These are phyloP conservation scores for Notolepis coatsorum DNA, from an alignment of 2,797 vertebrate genomes.

Conservation along the genomic window DNA sequence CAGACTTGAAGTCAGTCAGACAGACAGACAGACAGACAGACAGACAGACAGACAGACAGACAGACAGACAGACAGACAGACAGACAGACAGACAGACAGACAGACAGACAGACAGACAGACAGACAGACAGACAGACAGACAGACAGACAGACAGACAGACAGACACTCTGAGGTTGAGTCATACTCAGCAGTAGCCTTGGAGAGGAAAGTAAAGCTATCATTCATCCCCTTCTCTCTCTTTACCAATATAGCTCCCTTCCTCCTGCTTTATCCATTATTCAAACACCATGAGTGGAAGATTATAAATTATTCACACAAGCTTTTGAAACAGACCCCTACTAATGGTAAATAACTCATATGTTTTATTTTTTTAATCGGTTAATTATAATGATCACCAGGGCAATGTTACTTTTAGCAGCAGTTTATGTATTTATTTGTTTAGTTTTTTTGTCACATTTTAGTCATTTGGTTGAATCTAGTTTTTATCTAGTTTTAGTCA, in stretches of 20 bases:
- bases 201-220: background rate
- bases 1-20: too few species aligned
- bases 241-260: constrained; percentile 6
- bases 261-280: constrained; percentile 35
- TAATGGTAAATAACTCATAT: constrained; percentile 1
- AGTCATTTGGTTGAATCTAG: too few species aligned
- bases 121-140: background rate
- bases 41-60: too few species aligned
- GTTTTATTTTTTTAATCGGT: background rate
- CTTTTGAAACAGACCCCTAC: background rate
- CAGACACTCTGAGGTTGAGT: background rate
- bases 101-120: background rate
- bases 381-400: background rate
- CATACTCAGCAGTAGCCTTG: background rate
- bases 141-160: background rate
- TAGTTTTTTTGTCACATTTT: too few species aligned
- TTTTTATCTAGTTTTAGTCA: too few species aligned
- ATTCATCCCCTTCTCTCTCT: background rate
- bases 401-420: too few species aligned
- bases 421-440: too few species aligned
- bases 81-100: too few species aligned
- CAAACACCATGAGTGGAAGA: constrained; percentile 7
- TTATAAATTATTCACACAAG: constrained; percentile 42
- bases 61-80: too few species aligned
- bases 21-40: too few species aligned